phyloP scores from a whole-genome alignment of 2,888 invertebrate species.

The Agrochola circellaris region DNA sequence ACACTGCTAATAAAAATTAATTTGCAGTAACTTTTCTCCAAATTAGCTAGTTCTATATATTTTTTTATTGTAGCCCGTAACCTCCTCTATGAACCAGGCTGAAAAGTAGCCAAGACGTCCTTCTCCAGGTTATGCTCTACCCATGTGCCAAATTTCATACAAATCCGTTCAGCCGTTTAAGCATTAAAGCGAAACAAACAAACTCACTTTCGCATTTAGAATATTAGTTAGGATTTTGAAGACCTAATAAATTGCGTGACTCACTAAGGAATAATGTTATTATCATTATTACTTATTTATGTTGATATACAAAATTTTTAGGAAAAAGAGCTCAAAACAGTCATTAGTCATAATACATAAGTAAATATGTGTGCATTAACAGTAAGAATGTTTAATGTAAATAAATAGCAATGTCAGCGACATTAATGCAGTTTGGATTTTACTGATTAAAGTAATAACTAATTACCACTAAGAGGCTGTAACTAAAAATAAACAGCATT shows the following conservation, averaged over 20 bases:
- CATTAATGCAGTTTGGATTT: not conserved
- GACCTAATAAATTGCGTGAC: not conserved
- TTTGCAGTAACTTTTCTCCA: not conserved
- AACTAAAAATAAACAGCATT: not conserved
- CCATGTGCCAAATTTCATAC: too few relatives aligned
- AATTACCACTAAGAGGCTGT: not conserved
- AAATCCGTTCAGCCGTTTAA: too few relatives aligned
- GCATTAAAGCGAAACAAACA: too few relatives aligned
- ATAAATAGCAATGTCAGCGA: not conserved
- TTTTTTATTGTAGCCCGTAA: too few relatives aligned
- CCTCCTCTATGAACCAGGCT: too few relatives aligned
- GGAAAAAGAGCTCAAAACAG: constrained; percentile 23
- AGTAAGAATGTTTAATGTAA: constrained; percentile 6
- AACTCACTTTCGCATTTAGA: too few relatives aligned
- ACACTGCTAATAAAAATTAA: not conserved
- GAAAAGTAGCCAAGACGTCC: too few relatives aligned
- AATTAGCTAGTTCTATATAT: too few relatives aligned
- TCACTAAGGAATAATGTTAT: not conserved
- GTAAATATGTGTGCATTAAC: constrained; percentile 15
- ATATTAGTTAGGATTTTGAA: not conserved
- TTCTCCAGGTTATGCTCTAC: too few relatives aligned
- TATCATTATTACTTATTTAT: not conserved
- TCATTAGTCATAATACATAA: not conserved
- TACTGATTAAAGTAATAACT: not conserved
- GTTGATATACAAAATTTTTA: not conserved